Evolutionary conservation across 1,140 invertebrate genomes (phyloP).

Genomic region (Vanessa tameamea): DNA sequence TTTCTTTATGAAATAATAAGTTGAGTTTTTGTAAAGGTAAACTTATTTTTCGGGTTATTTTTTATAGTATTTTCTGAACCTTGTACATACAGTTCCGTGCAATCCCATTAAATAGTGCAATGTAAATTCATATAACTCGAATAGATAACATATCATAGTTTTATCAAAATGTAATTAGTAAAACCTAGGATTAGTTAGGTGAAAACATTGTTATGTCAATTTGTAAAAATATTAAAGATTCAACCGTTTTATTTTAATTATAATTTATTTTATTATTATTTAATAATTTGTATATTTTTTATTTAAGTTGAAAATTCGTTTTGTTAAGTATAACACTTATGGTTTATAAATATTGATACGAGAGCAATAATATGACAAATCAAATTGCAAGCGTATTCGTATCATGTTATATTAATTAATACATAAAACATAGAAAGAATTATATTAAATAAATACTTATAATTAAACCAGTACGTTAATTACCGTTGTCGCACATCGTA

Average conservation of each 20-base stretch:
- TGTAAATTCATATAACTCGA: constrained; percentile 40
- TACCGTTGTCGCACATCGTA: too few species aligned
- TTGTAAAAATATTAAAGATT: constrained; percentile 11
- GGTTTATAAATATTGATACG: neutral
- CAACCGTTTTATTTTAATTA: too few species aligned
- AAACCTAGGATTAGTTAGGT: constrained; percentile 32
- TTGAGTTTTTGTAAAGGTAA: too few species aligned
- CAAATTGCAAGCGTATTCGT: neutral
- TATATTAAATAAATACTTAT: neutral
- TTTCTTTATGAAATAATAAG: too few species aligned
- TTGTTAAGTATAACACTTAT: neutral
- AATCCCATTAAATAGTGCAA: constrained; percentile 42
- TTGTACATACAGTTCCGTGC: constrained; percentile 12
- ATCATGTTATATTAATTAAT: neutral
- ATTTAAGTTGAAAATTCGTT: neutral
- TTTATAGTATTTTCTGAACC: neutral
- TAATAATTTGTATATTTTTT: neutral
- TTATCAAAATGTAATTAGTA: constrained; percentile 32
- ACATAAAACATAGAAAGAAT: neutral
- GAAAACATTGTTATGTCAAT: constrained; percentile 33
- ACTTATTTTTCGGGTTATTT: too few species aligned
- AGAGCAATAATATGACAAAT: constrained; percentile 1
- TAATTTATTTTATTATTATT: neutral
- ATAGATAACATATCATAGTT: constrained; percentile 53
- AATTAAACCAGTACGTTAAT: neutral